phyloP scores from a whole-genome alignment of 2,888 invertebrate genomes.

The Macrophya alboannulata region DNA sequence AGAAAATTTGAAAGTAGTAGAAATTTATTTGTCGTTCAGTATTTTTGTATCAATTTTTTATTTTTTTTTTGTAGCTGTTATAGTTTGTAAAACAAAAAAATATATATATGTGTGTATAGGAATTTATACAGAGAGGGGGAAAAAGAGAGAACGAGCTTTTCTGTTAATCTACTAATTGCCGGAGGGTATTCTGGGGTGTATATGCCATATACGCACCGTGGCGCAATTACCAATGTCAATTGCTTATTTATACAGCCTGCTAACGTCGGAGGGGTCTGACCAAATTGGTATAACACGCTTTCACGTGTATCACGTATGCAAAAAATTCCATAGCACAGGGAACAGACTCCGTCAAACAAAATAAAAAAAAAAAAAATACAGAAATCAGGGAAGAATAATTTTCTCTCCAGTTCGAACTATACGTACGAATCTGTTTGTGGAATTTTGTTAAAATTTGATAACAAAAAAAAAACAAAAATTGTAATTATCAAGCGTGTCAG shows the following conservation, averaged over 20 bases:
- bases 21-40: background rate
- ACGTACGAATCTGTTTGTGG: no score
- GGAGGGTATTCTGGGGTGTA: background rate
- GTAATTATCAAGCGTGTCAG: no score
- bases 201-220: background rate
- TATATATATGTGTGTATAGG: background rate
- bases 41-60: background rate
- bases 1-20: background rate
- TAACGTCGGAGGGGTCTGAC: background rate
- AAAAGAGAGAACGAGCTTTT: background rate
- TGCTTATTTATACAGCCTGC: background rate
- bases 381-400: background rate
- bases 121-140: background rate
- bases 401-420: no score
- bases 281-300: background rate
- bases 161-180: background rate
- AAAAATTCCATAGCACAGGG: background rate
- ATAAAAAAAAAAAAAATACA: background rate
- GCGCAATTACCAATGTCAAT: conserved; percentile 3
- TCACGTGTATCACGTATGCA: background rate
- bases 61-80: background rate
- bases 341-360: background rate
- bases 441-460: no score
- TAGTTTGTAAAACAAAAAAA: background rate
- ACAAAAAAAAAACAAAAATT: no score